Evolutionary conservation across 2,113 vertebrate genomes (phyloP), one percentile per base, ranked within the genome.

Genomic region (Cyrtonyx montezumae): DNA sequence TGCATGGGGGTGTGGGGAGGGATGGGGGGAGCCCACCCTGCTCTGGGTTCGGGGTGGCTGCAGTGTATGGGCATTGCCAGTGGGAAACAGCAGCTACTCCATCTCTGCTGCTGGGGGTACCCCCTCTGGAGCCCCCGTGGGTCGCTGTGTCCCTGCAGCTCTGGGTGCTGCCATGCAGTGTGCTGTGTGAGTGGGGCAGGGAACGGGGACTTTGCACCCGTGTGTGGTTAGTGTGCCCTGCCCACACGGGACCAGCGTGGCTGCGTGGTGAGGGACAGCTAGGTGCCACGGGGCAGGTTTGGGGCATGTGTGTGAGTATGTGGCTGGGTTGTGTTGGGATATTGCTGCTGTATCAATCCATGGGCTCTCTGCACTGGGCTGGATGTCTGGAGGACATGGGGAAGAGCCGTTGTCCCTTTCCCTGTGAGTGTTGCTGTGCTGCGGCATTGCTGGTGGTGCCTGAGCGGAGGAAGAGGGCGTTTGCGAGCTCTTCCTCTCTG

Each of bases 221-320:
- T 0, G 2, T 4, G 55, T 73, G 90, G 59, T 58, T 91, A 79
- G 95, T 95, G 89, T 58, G 0, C 46, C 46, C n/a, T 21, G 42
- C 49, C n/a, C 26, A 26, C 34, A 10, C 0, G 2, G 32, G 4
- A 42, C 23, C 2, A 3, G 78, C 81, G n/a, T 0, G 1, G 30
- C 4, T 11, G 0, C 23, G 1, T 3, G 10, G 8, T 0, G 1
- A 58, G 34, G 79, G 22, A 22, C 14, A 1, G 40, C 9, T 0
- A 1, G 20, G 9, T 3, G 8, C 19, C 43, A 0, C 13, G 0
- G 32, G 21, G 23, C 16, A 32, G 23, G 13, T 58, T 32, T 79
- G 85, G 67, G n/a, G 25, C 49, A 7, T 2, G 22, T 34, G 68
- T 17, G 87, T 2, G 2, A 42, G 32, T 49, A 13, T 2, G 7